These are phyloP conservation scores for Aplysina aerophoba DNA, from an alignment of 37 sponge, comb jelly and placozoan genomes.

Conservation along the genomic window DNA sequence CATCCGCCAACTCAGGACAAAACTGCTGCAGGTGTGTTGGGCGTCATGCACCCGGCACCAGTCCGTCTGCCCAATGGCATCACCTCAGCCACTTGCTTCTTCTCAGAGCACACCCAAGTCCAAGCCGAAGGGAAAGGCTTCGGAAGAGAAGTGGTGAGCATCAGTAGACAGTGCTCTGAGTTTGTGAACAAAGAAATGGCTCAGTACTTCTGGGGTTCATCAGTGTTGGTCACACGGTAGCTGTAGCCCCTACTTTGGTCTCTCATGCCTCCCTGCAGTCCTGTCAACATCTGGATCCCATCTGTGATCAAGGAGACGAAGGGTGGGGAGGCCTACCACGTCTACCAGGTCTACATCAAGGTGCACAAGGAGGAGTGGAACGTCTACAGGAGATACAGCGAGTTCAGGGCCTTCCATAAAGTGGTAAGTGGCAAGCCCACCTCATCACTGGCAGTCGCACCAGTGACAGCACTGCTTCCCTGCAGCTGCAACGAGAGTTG, in stretches of 20 bases:
- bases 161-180: too few species aligned
- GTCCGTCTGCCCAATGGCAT: not conserved
- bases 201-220: too few species aligned
- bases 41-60: not conserved
- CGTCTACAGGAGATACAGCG: constrained; percentile 90
- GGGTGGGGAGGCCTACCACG: constrained; percentile 80
- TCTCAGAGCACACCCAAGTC: constrained; percentile 13
- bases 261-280: not conserved
- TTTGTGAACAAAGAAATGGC: too few species aligned
- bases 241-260: too few species aligned
- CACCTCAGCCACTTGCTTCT: not conserved
- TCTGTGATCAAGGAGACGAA: constrained; percentile 81
- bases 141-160: constrained; percentile 29
- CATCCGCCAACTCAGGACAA: constrained; percentile 37
- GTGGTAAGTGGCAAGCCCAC: constrained; percentile 57
- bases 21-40: constrained; percentile 24
- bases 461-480: too few species aligned
- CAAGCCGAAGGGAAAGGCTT: constrained; percentile 21
- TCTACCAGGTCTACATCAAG: constrained; percentile 81
- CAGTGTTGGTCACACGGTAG: too few species aligned
- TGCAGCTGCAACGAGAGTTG: constrained; percentile 23
- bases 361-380: constrained; percentile 92
- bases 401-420: constrained; percentile 88
- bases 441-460: too few species aligned
- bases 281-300: constrained; percentile 92